Evolutionary conservation across 2,797 vertebrate species (phyloP).

Genomic region (Austrolebias charrua): DNA sequence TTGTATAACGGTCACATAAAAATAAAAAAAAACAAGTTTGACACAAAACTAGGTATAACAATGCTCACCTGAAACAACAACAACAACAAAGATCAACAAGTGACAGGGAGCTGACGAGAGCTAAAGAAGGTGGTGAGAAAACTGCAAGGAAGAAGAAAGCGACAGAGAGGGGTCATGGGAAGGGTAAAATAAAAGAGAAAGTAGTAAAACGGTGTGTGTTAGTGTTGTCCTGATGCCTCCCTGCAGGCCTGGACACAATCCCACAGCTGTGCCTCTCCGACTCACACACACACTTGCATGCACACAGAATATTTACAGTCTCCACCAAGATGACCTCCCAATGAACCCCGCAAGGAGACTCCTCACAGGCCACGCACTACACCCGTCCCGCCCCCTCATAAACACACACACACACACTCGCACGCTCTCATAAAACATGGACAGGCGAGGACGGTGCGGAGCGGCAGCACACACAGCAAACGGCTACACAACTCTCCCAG

Average conservation of each 20-base stretch:
- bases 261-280: slow-evolving; percentile 77
- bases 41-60: no score
- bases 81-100: slow-evolving; percentile 66
- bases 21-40: no score
- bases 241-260: slow-evolving; percentile 81
- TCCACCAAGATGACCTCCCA: slow-evolving; percentile 78
- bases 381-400: slow-evolving; percentile 77
- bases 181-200: slow-evolving; percentile 79
- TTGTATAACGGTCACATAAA: no score
- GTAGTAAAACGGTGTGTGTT: slow-evolving; percentile 79
- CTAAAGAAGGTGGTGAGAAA: slow-evolving; percentile 48
- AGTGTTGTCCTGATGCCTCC: slow-evolving; percentile 78
- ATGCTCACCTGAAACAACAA: slow-evolving; percentile 73
- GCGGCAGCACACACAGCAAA: slow-evolving; percentile 65
- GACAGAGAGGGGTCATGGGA: slow-evolving; percentile 66
- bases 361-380: slow-evolving; percentile 77
- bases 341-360: slow-evolving; percentile 81
- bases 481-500: slow-evolving; percentile 73
- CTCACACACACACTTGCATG: slow-evolving; percentile 54
- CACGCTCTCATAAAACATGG: slow-evolving; percentile 64
- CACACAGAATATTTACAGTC: slow-evolving; percentile 82
- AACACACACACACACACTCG: slow-evolving; percentile 64
- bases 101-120: slow-evolving; percentile 52
- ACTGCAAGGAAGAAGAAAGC: slow-evolving; percentile 46
- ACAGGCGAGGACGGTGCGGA: slow-evolving; percentile 59